phyloP scores from a whole-genome alignment of 2,888 invertebrate species.

The Microplitis deprimator region DNA sequence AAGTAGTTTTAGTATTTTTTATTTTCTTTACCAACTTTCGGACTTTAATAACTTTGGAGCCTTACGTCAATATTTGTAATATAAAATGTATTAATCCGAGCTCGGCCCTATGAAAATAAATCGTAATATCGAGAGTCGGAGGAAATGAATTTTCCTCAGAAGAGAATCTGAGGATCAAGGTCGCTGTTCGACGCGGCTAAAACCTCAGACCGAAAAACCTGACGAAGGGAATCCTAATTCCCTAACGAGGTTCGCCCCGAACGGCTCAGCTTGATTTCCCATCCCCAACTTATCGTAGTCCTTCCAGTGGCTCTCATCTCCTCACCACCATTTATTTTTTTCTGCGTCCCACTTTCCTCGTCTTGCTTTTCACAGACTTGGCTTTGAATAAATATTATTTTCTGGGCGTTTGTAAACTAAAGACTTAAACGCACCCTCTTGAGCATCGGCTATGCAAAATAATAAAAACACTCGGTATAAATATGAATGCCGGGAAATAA shows the following conservation, averaged over 20 bases:
- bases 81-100: constrained; percentile 26
- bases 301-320: constrained; percentile 3
- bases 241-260: constrained; percentile 34
- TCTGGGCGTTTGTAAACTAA: constrained; percentile 29
- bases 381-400: constrained; percentile 51
- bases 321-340: constrained; percentile 12
- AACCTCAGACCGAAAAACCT: constrained; percentile 12
- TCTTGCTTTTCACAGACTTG: constrained; percentile 33
- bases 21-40: not conserved
- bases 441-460: not conserved
- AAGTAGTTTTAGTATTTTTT: not conserved
- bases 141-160: constrained; percentile 29
- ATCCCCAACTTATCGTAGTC: constrained; percentile 16
- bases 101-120: constrained; percentile 16
- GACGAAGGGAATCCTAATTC: constrained; percentile 27
- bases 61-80: constrained; percentile 27
- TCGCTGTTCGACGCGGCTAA: constrained; percentile 26
- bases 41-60: not conserved
- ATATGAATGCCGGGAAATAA: constrained; percentile 51
- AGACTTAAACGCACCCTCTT: constrained; percentile 38
- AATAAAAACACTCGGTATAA: constrained; percentile 38
- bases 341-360: not conserved
- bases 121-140: constrained; percentile 16
- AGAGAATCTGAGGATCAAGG: constrained; percentile 36
- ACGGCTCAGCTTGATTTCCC: constrained; percentile 34